Conservation (phyloP, 2,888 invertebrate genomes). For the Tetheella fluctuosa region DNA sequence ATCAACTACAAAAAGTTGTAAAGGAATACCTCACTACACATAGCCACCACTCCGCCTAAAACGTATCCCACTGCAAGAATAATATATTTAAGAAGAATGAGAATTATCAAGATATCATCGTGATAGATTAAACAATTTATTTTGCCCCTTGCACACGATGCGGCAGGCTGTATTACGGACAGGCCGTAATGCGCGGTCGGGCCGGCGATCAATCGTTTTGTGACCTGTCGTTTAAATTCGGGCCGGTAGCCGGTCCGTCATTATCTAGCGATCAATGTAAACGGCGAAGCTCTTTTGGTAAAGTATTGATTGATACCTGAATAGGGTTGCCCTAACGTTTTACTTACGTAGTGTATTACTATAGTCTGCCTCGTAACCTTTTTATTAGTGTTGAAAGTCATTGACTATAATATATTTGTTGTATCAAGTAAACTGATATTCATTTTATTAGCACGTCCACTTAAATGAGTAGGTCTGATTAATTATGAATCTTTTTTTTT, state of each 20-base stretch:
- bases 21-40: too few relatives aligned
- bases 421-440: too few relatives aligned
- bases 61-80: background rate
- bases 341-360: background rate
- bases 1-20: too few relatives aligned
- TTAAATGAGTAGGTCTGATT: too few relatives aligned
- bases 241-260: background rate
- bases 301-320: slow-evolving; percentile 2
- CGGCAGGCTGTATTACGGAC: background rate
- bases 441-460: too few relatives aligned
- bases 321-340: background rate
- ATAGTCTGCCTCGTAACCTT: too few relatives aligned
- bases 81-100: too few relatives aligned
- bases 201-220: slow-evolving; percentile 3
- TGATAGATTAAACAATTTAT: slow-evolving; percentile 1
- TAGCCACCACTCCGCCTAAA: too few relatives aligned
- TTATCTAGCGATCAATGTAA: slow-evolving; percentile 6
- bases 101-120: too few relatives aligned
- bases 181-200: background rate
- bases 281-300: background rate
- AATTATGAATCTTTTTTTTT: too few relatives aligned
- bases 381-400: too few relatives aligned
- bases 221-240: slow-evolving; percentile 2
- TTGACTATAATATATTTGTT: too few relatives aligned
- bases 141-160: slow-evolving; percentile 1